Percentiles rank a stretch among this genome's conserved stretches.
These are phyloP conservation scores for Epinephelus lanceolatus DNA, from an alignment of 2,113 vertebrate species.

Conservation along the genomic window DNA sequence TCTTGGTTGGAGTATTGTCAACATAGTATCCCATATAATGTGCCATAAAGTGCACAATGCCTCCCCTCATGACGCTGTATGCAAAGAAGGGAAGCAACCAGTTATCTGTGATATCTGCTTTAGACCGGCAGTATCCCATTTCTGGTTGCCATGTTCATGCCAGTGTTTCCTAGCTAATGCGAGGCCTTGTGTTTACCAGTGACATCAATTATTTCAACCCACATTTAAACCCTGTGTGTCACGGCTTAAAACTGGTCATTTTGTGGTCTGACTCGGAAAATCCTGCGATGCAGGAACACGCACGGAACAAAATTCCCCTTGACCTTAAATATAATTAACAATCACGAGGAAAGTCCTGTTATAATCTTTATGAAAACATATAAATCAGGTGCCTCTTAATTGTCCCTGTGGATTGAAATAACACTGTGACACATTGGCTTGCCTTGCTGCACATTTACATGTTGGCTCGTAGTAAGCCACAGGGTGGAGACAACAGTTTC, in stretches of 20 bases:
- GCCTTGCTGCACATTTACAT: not conserved
- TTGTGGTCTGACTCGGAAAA: not conserved
- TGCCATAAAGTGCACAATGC: not conserved
- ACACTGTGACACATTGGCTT: constrained; percentile 1
- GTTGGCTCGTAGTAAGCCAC: not conserved
- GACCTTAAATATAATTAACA: not conserved
- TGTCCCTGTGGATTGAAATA: not conserved
- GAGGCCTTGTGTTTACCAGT: not conserved
- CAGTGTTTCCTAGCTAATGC: not conserved
- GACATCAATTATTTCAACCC: not conserved
- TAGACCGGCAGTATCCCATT: not conserved
- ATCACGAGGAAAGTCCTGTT: not conserved
- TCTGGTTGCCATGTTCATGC: not conserved
- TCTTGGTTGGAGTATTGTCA: not conserved
- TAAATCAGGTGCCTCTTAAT: not conserved
- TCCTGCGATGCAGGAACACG: not conserved
- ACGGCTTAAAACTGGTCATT: not conserved
- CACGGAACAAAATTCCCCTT: not conserved
- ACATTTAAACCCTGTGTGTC: not conserved
- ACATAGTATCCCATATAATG: not conserved
- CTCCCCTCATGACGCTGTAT: not conserved
- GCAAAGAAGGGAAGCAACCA: not conserved
- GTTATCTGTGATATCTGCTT: not conserved
- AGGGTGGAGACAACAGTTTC: constrained; percentile 48
- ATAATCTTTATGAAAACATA: not conserved